A percentile compares a stretch with the other conserved stretches of the same genome.
Conservation (phyloP, 2,888 invertebrate species). For the Eristalis intricaria region DNA sequence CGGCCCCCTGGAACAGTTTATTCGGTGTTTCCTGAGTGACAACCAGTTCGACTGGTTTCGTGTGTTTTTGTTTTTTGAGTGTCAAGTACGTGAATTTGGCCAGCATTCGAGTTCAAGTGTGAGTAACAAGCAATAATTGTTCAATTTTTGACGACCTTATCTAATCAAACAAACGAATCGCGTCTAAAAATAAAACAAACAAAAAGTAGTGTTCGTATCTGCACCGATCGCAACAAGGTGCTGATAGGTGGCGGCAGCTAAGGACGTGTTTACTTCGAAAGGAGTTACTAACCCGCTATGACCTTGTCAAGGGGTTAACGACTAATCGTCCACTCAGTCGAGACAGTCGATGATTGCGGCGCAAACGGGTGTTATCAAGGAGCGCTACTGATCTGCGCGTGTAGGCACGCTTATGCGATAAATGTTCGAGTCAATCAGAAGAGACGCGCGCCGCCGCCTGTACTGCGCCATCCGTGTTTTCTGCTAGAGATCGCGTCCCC, state of each 20-base stretch:
- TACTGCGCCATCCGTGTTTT: too few relatives aligned
- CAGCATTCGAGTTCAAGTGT: not conserved
- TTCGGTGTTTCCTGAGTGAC: not conserved
- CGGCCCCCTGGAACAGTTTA: not conserved
- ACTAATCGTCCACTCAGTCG: conserved; percentile 37
- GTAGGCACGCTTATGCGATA: too few relatives aligned
- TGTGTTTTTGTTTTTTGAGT: not conserved
- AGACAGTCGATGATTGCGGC: not conserved
- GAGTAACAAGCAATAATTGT: not conserved
- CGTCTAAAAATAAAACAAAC: not conserved
- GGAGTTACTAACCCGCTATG: too few relatives aligned
- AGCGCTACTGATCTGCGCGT: too few relatives aligned
- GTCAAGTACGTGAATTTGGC: not conserved
- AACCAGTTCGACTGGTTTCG: not conserved
- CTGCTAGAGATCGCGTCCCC: too few relatives aligned
- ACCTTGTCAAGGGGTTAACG: conserved; percentile 28
- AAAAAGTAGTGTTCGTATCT: not conserved
- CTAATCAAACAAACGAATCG: not conserved
- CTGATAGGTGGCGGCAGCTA: conserved; percentile 14
- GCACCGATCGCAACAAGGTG: not conserved
- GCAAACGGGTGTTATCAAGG: too few relatives aligned
- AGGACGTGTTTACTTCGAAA: conserved; percentile 20
- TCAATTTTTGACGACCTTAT: not conserved
- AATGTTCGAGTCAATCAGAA: too few relatives aligned
- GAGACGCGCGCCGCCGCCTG: too few relatives aligned